Base-by-base conservation (phyloP, 2,113 vertebrate genomes). In the Anhinga anhinga region DNA sequence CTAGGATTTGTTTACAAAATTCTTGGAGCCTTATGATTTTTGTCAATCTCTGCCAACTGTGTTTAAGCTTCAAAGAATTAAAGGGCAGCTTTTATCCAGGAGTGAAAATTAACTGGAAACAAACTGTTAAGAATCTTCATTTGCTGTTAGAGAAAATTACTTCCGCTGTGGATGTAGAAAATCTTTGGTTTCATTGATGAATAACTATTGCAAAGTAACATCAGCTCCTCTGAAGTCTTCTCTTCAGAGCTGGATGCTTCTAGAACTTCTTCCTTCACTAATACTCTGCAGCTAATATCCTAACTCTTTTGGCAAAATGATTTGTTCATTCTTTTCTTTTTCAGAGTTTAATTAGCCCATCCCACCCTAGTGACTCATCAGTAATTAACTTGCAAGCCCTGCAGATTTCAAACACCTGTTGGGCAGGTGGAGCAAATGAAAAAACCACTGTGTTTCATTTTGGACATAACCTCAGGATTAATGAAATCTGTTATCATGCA, bases 321-420 rank as follows among this genome's bases (percentile, higher is more conserved):
- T 42, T 85, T 69, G 25, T 72, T 76, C 29, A 15, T 77, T 76
- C 40, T 76, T 78, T 50, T 70, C 56, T 61, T 73, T 80, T 67
- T 61, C 38, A 50, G 58, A 34, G 15, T 88, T 90, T 96, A 73
- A 96, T 95, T 95, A 96, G 72, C 44, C 69, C 38, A 55, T 89
- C 67, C 82, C 36, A 82, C 67, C 65, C 47, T 59, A 52, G 47
- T 84, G 86, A 84, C 66, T 82, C 50, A 56, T 73, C 47, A 63
- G 80, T 95, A 97, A 95, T 97, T 97, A 95, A 88, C 82, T 74
- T 7, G 2, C 52, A 89, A 88, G 25, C 77, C 25, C 91, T 84
- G 56, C 1, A n/a, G 80, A 56, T 95, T 97, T 94, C 83, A 63
- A 89, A 88, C 72, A 93, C 83, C 92, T 96, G 86, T 86, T 84